These are phyloP conservation scores for Brachynemurus nebulosus DNA, from an alignment of 2,888 invertebrate genomes.

Conservation along the genomic window DNA sequence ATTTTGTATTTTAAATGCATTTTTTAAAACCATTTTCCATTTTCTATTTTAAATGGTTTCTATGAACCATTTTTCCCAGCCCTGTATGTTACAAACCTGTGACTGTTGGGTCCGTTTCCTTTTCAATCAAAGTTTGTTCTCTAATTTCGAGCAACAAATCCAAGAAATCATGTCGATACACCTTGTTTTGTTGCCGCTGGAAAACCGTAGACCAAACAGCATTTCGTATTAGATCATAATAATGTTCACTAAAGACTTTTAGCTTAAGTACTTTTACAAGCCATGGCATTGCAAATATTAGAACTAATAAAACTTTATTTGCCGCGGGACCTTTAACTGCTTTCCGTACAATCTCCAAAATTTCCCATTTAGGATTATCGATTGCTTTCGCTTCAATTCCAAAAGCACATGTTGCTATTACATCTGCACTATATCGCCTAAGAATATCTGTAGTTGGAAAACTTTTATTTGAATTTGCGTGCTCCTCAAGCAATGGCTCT, in stretches of 20 bases:
- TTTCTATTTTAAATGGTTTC: too few relatives aligned
- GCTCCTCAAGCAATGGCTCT: background rate
- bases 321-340: constrained; percentile 25
- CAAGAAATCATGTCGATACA: constrained; percentile 6
- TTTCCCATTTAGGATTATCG: constrained; percentile 23
- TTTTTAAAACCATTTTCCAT: too few relatives aligned
- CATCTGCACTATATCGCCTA: constrained; percentile 4
- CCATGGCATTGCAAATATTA: constrained; percentile 26
- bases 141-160: constrained; percentile 4
- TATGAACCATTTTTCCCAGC: too few relatives aligned
- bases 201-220: constrained; percentile 25
- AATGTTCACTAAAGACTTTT: constrained; percentile 23
- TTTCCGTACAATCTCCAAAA: constrained; percentile 27
- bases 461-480: background rate
- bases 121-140: background rate
- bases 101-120: too few relatives aligned
- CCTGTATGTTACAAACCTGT: too few relatives aligned
- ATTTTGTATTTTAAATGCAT: too few relatives aligned
- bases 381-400: constrained; percentile 2
- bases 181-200: constrained; percentile 5
- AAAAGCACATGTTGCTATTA: constrained; percentile 5
- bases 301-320: constrained; percentile 22
- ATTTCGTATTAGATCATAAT: constrained; percentile 24
- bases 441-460: background rate
- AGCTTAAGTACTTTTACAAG: constrained; percentile 26